These are phyloP conservation scores for Xanthia icteritia DNA, from an alignment of 2,888 invertebrate species.

Conservation along the genomic window DNA sequence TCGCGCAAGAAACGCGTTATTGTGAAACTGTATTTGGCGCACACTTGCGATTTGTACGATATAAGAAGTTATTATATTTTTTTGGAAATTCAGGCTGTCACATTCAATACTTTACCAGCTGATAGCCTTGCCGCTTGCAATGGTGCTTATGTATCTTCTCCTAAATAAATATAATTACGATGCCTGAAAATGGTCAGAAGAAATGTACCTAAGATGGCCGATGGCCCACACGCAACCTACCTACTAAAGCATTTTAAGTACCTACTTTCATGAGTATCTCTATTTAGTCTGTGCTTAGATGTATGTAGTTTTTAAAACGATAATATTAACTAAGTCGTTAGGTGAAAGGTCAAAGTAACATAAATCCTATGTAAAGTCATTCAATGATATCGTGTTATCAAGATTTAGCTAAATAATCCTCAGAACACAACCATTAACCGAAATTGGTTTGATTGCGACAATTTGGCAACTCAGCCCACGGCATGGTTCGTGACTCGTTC, in stretches of 20 bases:
- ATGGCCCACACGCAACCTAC: too few relatives aligned
- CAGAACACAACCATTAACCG: slow-evolving; percentile 8
- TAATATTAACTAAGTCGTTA: neutral
- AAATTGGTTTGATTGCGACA: slow-evolving; percentile 52
- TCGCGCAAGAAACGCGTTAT: slow-evolving; percentile 2
- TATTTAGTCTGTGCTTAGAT: too few relatives aligned
- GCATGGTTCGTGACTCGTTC: slow-evolving; percentile 40
- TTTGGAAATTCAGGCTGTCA: neutral
- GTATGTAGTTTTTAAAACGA: neutral
- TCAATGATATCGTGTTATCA: slow-evolving; percentile 1
- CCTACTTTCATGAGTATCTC: too few relatives aligned
- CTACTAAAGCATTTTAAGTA: too few relatives aligned
- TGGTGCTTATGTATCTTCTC: too few relatives aligned
- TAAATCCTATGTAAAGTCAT: neutral
- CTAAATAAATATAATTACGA: too few relatives aligned
- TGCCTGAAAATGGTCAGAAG: neutral
- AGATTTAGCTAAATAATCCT: slow-evolving; percentile 11
- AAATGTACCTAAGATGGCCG: neutral
- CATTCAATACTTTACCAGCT: too few relatives aligned
- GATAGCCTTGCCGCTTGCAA: too few relatives aligned
- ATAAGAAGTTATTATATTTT: neutral
- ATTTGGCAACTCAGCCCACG: slow-evolving; percentile 46
- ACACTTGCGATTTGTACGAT: neutral
- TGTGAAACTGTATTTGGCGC: slow-evolving; percentile 13
- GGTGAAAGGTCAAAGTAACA: neutral